A percentile compares a stretch with the other conserved stretches of the same genome.
These are phyloP conservation scores for Macroramphosus scolopax DNA, from an alignment of 2,797 vertebrate species.

Conservation along the genomic window DNA sequence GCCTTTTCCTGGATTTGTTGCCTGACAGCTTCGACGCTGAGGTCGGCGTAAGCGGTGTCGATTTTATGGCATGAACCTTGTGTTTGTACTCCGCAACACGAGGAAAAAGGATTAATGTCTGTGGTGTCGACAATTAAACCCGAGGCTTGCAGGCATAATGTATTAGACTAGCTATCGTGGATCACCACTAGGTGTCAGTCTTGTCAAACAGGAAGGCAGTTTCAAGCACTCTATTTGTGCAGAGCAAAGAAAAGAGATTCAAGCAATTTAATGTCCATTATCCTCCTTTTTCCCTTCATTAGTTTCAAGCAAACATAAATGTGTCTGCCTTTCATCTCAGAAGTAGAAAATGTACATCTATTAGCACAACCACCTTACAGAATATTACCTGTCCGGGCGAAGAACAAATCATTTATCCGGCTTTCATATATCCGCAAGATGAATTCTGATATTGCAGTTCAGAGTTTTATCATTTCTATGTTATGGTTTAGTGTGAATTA, in stretches of 20 bases:
- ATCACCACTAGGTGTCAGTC: constrained; percentile 69
- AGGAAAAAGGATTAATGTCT: constrained; percentile 36
- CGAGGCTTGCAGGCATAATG: constrained; percentile 2
- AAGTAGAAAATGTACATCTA: constrained; percentile 11
- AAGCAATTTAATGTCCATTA: constrained; percentile 22
- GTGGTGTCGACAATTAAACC: constrained; percentile 21
- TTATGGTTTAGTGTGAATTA: no score
- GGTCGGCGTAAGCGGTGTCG: constrained; percentile 28
- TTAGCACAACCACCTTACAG: constrained; percentile 1
- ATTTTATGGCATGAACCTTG: constrained; percentile 23
- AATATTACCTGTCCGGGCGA: constrained; percentile 13
- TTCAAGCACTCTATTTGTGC: background rate
- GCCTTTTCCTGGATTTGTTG: constrained; percentile 47
- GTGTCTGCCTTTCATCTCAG: constrained; percentile 9
- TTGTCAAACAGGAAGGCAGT: constrained; percentile 44
- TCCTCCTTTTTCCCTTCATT: constrained; percentile 6
- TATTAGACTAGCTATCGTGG: constrained; percentile 4
- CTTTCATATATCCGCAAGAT: no score
- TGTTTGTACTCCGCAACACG: constrained; percentile 41
- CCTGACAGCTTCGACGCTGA: constrained; percentile 39
- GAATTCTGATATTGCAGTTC: no score
- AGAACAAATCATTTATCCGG: no score
- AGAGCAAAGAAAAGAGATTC: constrained; percentile 22
- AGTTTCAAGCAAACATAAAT: constrained; percentile 15
- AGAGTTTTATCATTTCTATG: no score